Conservation (phyloP, 2,113 vertebrate species). For the Eulemur macaco region DNA sequence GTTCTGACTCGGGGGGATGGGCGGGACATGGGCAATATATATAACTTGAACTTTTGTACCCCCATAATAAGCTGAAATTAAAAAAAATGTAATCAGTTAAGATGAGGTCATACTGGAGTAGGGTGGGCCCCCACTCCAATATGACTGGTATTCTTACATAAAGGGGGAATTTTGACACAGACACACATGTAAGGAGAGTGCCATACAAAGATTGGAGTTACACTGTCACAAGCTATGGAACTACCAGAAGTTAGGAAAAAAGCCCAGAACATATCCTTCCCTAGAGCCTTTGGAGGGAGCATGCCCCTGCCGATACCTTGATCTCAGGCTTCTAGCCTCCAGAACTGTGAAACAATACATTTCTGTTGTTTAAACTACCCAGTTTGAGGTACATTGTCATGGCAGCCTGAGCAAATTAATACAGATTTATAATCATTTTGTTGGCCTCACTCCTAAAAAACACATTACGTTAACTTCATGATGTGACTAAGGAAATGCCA, state of each 20-base stretch:
- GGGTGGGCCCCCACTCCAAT: not conserved
- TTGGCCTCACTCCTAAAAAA: not conserved
- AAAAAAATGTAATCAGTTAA: not conserved
- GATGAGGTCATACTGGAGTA: not conserved
- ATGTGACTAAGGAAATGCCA: slow-evolving; percentile 34
- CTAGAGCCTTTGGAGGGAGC: not conserved
- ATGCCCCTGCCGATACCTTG: not conserved
- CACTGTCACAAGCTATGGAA: not conserved
- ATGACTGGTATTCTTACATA: not conserved
- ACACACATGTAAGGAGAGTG: not conserved
- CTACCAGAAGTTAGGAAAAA: not conserved
- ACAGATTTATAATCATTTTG: not conserved
- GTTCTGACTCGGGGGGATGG: too few species aligned
- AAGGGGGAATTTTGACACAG: not conserved
- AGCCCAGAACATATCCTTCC: not conserved
- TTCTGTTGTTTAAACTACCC: not conserved
- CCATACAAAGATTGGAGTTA: not conserved
- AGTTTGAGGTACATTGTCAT: not conserved
- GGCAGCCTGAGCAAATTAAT: not conserved
- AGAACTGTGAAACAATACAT: not conserved
- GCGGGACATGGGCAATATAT: too few species aligned
- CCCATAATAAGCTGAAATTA: too few species aligned
- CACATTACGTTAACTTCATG: not conserved
- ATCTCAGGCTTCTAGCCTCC: not conserved
- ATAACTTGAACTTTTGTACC: too few species aligned